Percentiles rank a stretch among this genome's conserved stretches.
phyloP scores from a whole-genome alignment of 2,888 invertebrate genomes.

The Therioaphis trifolii region DNA sequence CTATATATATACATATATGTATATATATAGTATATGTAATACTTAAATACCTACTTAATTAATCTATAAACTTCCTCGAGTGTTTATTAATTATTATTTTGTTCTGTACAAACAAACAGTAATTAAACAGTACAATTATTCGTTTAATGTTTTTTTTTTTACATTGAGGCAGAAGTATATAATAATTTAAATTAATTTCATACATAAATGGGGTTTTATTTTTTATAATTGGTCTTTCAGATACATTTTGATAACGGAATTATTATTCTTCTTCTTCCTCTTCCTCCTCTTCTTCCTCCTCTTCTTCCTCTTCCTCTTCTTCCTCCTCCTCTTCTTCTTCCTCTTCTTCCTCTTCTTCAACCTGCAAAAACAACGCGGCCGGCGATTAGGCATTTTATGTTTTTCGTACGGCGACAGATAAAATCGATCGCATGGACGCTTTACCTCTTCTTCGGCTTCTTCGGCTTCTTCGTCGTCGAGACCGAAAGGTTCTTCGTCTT shows the following conservation, averaged over 20 bases:
- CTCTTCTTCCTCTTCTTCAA: constrained; percentile 64
- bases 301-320: constrained; percentile 60
- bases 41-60: constrained; percentile 39
- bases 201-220: constrained; percentile 14
- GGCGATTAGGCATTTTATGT: background rate
- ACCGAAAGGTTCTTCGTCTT: constrained; percentile 75
- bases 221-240: constrained; percentile 44
- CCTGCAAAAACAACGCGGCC: constrained; percentile 20
- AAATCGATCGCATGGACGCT: background rate
- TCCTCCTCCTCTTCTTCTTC: constrained; percentile 64
- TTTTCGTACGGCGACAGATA: background rate
- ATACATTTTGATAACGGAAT: constrained; percentile 17
- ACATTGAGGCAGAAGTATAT: constrained; percentile 58
- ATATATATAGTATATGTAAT: too few relatives aligned
- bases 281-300: constrained; percentile 47
- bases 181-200: constrained; percentile 18
- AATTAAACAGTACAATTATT: constrained; percentile 47
- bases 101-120: constrained; percentile 45
- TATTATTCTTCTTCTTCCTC: constrained; percentile 44
- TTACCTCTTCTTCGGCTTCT: constrained; percentile 75
- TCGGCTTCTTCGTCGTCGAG: constrained; percentile 81
- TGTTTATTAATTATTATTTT: constrained; percentile 44
- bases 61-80: constrained; percentile 39
- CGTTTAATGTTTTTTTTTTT: constrained; percentile 54
- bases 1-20: background rate